These are phyloP conservation scores for Dendroctonus valens DNA, from an alignment of 1,140 invertebrate genomes.

Conservation along the genomic window DNA sequence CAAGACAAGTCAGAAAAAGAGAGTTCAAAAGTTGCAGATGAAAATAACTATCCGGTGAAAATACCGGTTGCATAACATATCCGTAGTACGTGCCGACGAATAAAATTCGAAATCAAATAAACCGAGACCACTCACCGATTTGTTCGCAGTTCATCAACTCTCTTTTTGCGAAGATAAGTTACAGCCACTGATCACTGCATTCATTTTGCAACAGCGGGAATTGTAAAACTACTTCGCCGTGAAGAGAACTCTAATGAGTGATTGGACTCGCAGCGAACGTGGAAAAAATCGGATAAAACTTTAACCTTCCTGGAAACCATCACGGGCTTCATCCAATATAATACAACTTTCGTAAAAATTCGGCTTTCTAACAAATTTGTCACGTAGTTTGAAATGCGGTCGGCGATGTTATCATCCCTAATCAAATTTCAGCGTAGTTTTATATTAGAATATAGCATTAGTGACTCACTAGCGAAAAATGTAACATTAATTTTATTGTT, in stretches of 20 bases:
- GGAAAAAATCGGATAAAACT: conserved; percentile 24
- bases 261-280: conserved; percentile 23
- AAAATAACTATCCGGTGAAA: not conserved
- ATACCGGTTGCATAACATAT: conserved; percentile 1
- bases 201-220: conserved; percentile 24
- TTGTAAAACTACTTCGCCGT: conserved; percentile 28
- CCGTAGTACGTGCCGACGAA: conserved; percentile 5
- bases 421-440: too few species aligned
- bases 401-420: too few species aligned
- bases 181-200: conserved; percentile 28
- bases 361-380: too few species aligned
- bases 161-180: conserved; percentile 23
- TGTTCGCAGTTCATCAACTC: conserved; percentile 27
- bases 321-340: conserved; percentile 1
- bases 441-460: too few species aligned
- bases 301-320: conserved; percentile 18
- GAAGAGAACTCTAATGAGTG: conserved; percentile 30
- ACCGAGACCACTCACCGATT: conserved; percentile 25
- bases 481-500: too few species aligned
- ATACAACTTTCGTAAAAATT: conserved; percentile 13
- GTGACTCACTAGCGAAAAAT: too few species aligned
- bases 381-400: too few species aligned
- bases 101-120: conserved; percentile 27
- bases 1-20: not conserved
- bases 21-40: not conserved